These are phyloP conservation scores for Osmoderma eremita DNA, from an alignment of 2,888 invertebrate genomes.

Conservation along the genomic window DNA sequence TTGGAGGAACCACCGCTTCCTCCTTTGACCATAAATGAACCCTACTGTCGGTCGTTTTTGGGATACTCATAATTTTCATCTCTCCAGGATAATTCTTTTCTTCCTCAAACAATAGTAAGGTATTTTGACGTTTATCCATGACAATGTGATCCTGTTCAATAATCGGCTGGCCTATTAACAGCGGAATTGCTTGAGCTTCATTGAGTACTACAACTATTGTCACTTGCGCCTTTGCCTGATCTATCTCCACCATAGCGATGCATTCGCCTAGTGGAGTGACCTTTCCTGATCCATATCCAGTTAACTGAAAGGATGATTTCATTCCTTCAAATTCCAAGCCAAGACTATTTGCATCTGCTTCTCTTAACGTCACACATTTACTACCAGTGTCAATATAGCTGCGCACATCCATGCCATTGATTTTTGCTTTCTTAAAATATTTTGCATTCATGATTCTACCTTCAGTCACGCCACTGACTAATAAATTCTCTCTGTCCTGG, in stretches of 20 bases:
- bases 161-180: constrained; percentile 11
- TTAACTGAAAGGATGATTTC: too few species aligned
- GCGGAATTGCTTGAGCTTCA: not conserved
- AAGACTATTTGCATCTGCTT: too few species aligned
- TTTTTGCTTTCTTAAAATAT: not conserved
- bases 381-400: not conserved
- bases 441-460: not conserved
- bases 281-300: too few species aligned
- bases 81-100: constrained; percentile 1
- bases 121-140: too few species aligned
- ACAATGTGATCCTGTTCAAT: not conserved
- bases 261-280: too few species aligned
- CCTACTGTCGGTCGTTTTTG: not conserved
- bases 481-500: too few species aligned
- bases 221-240: too few species aligned
- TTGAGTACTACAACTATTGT: not conserved
- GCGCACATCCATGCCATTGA: not conserved
- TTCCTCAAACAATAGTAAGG: not conserved
- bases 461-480: too few species aligned
- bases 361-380: not conserved
- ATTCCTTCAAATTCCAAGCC: too few species aligned
- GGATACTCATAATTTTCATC: not conserved
- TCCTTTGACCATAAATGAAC: too few species aligned
- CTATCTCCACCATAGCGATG: too few species aligned
- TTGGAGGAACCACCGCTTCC: not conserved